Base-by-base conservation (phyloP, 2,888 invertebrate genomes). In the Orchesellides sinensis region DNA sequence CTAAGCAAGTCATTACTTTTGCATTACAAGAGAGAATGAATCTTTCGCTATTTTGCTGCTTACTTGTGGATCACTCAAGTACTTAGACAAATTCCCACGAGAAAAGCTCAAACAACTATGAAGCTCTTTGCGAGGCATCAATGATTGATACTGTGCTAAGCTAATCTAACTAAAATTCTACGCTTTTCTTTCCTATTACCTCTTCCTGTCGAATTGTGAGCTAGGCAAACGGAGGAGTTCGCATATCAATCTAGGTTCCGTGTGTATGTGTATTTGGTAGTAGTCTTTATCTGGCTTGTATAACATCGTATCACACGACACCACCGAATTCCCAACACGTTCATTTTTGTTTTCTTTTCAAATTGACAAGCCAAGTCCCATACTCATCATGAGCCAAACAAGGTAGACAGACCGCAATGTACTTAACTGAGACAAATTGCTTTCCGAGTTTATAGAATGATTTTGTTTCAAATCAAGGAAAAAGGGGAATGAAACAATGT, bases 111-210 rank as follows among this genome's bases (percentile, higher is more conserved):
- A 77, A 77, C 59, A 77, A 77, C 66, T 68, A 59, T 40, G 68
- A 69, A 32, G 49, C 61, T 78, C 70, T 63, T 61, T 35, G 61
- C 49, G 21, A 27, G 63, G 68, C 85, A 85, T 86, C 86, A 85
- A 86, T 86, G 86, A 86, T 86, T 84, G 86, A 86, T 84, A 84
- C 78, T 81, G 84, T 84, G 81, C 83, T 77, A 85, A 83, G 66
- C 74, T 78, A 85, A 83, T 85, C 85, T 81, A 66, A 63, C 49
- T 69, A 72, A 72, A 78, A 79, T 82, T 82, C 65, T 70, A 35
- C 49, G 52, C 69, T 69, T 83, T 69, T 78, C 54, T 59, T 75
- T 72, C 77, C 80, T 73, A 49, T 81, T 83, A 83, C 56, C 74
- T 61, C 66, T 74, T 63, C 75, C 45, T 63, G 65, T 40, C 73